Percentiles rank a stretch among this genome's conserved stretches.
Evolutionary conservation across 2,888 invertebrate species (phyloP).

Genomic region (Tyria jacobaeae): DNA sequence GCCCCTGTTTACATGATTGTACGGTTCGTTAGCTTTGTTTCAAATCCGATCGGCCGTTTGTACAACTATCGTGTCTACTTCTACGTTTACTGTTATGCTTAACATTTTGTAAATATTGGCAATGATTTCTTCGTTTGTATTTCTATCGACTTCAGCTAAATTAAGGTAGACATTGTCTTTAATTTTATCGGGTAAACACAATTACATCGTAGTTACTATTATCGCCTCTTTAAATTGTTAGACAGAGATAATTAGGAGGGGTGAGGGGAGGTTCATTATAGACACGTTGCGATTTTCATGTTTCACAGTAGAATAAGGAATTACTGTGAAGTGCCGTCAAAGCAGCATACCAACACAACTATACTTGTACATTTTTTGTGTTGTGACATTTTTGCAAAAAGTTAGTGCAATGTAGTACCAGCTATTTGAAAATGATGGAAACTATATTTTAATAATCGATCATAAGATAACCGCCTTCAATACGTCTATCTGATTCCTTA

Average conservation of each 20-base stretch:
- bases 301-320: no score
- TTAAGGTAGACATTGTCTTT: slow-evolving; percentile 9
- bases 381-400: no score
- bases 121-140: slow-evolving; percentile 10
- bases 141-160: slow-evolving; percentile 9
- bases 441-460: no score
- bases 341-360: no score
- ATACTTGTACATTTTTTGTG: no score
- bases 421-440: no score
- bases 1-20: slow-evolving; percentile 84
- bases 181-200: slow-evolving; percentile 1
- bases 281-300: slow-evolving; percentile 5
- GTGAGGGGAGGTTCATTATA: neutral
- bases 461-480: no score
- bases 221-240: neutral
- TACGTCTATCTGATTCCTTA: no score
- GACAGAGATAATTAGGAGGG: neutral
- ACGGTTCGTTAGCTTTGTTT: slow-evolving; percentile 86
- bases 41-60: slow-evolving; percentile 77
- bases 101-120: slow-evolving; percentile 19
- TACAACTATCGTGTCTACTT: slow-evolving; percentile 45
- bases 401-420: no score
- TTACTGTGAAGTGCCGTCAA: no score
- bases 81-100: slow-evolving; percentile 32
- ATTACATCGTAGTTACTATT: slow-evolving; percentile 2